phyloP scores from a whole-genome alignment of 2,797 vertebrate genomes.

The Fundulus diaphanus region DNA sequence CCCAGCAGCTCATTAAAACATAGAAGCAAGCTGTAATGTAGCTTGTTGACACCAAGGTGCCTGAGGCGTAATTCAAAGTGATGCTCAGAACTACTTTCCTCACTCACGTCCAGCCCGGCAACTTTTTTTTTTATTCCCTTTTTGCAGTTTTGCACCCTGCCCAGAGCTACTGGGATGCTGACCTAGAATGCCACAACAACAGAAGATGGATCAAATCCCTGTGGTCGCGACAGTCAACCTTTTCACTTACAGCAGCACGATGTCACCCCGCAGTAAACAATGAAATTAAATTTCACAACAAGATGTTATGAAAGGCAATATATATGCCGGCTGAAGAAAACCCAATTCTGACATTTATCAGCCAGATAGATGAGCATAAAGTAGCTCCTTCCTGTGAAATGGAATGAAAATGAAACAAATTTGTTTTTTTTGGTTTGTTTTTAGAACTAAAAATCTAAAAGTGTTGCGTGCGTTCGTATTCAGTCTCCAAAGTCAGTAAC shows the following conservation, averaged over 20 bases:
- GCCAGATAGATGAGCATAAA: neutral
- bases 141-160: neutral
- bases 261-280: slow-evolving; percentile 1
- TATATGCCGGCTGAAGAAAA: neutral
- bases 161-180: neutral
- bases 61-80: neutral
- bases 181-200: neutral
- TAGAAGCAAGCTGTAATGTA: slow-evolving; percentile 37
- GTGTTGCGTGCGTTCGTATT: neutral
- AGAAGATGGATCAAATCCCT: neutral
- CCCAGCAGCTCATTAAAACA: slow-evolving; percentile 53
- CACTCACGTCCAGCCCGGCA: neutral
- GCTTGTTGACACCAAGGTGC: slow-evolving; percentile 19
- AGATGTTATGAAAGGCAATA: neutral
- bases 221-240: neutral
- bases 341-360: neutral
- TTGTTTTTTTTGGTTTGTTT: neutral
- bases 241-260: neutral
- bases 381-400: neutral
- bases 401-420: neutral
- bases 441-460: neutral
- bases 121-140: neutral
- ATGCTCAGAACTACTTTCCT: neutral
- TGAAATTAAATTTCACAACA: neutral
- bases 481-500: too few species aligned